These are phyloP conservation scores for Chaenogobius annularis DNA, from an alignment of 2,113 vertebrate species.

Conservation along the genomic window DNA sequence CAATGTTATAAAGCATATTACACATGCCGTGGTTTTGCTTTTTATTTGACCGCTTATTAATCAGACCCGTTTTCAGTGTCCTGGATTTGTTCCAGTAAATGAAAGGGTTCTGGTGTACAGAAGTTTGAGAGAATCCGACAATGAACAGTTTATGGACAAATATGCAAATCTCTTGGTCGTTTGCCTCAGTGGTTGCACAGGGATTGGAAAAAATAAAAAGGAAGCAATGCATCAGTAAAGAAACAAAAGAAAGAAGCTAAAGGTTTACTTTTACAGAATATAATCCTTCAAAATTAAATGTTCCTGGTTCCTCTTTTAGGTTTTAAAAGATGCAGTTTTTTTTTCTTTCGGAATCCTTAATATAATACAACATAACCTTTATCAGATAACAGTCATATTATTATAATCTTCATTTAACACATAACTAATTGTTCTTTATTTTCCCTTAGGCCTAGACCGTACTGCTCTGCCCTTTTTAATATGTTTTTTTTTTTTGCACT, in stretches of 20 bases:
- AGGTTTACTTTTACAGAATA: no score
- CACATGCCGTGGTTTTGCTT: no score
- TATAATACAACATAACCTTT: not conserved
- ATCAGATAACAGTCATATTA: not conserved
- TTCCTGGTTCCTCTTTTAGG: no score
- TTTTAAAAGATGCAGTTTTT: not conserved
- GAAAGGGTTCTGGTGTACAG: not conserved
- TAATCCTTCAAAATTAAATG: not conserved
- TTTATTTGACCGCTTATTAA: no score
- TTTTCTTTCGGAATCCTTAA: no score
- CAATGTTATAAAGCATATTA: no score
- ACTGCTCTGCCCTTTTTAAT: not conserved
- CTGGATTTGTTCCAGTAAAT: not conserved
- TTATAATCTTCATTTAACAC: not conserved
- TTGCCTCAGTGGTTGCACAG: not conserved
- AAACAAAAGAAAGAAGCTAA: slow-evolving; percentile 7
- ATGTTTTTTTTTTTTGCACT: no score
- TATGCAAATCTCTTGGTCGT: slow-evolving; percentile 50
- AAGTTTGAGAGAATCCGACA: slow-evolving; percentile 32
- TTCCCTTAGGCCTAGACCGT: not conserved
- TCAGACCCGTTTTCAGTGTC: not conserved
- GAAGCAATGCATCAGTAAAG: not conserved
- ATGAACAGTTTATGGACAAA: slow-evolving; percentile 46
- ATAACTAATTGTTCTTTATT: not conserved
- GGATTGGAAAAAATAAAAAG: not conserved